phyloP scores from a whole-genome alignment of 2,797 vertebrate species.

The Xenops minutus region DNA sequence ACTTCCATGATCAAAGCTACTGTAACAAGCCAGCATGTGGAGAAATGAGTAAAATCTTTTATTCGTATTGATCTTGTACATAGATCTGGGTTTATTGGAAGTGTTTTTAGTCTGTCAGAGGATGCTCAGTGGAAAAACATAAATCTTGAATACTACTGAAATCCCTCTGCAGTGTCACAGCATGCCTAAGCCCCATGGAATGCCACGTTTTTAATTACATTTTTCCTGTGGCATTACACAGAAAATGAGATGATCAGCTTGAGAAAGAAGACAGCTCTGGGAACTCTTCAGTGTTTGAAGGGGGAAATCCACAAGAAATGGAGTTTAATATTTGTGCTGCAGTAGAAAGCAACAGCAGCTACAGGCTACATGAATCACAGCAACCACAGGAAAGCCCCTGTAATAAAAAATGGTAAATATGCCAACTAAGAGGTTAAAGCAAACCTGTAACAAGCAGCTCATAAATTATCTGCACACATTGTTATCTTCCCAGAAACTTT shows the following conservation, averaged over 20 bases:
- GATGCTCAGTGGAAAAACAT: not conserved
- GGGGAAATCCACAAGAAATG: not conserved
- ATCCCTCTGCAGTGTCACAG: not conserved
- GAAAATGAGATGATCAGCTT: not conserved
- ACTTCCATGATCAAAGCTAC: not conserved
- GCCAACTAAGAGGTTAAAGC: not conserved
- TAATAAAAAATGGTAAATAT: not conserved
- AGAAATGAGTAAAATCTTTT: not conserved
- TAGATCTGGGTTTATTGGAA: not conserved
- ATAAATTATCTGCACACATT: not conserved
- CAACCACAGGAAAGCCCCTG: not conserved
- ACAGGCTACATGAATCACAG: not conserved
- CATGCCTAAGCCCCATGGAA: not conserved
- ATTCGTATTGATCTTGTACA: not conserved
- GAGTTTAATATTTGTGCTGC: not conserved
- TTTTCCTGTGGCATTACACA: not conserved
- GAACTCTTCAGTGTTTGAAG: not conserved
- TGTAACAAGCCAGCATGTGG: not conserved
- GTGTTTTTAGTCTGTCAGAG: not conserved
- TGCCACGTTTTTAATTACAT: not conserved
- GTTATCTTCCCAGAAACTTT: constrained; percentile 17
- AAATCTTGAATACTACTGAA: not conserved
- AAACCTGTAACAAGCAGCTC: not conserved
- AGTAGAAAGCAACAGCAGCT: not conserved
- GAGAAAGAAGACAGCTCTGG: not conserved